These are phyloP conservation scores for Osmoderma eremita DNA, from an alignment of 2,888 invertebrate species.

Conservation along the genomic window DNA sequence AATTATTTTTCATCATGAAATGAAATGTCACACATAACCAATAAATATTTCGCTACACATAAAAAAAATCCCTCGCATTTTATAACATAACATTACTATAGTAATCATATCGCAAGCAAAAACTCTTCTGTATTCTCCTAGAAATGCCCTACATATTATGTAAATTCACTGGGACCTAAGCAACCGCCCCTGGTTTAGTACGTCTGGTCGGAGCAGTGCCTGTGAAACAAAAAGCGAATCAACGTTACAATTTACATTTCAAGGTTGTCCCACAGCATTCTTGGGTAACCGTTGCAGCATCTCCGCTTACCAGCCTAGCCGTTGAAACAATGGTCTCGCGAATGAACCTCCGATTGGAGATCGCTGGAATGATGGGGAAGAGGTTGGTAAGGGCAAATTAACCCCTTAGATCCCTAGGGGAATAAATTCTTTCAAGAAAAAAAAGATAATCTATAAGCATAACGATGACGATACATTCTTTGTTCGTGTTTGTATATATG, in stretches of 20 bases:
- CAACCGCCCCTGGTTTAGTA: slow-evolving; percentile 42
- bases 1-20: too few relatives aligned
- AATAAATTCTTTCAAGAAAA: too few relatives aligned
- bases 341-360: not conserved
- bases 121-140: not conserved
- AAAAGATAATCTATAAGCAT: too few relatives aligned
- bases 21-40: too few relatives aligned
- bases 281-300: slow-evolving; percentile 53
- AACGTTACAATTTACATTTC: slow-evolving; percentile 41
- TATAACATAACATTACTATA: not conserved
- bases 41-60: too few relatives aligned
- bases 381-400: slow-evolving; percentile 5
- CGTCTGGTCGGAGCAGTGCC: slow-evolving; percentile 41
- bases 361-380: too few relatives aligned
- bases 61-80: too few relatives aligned
- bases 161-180: slow-evolving; percentile 45
- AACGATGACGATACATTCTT: too few relatives aligned
- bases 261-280: slow-evolving; percentile 53
- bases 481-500: too few relatives aligned
- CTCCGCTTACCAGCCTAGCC: slow-evolving; percentile 32
- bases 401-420: not conserved
- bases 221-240: slow-evolving; percentile 46
- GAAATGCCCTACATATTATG: slow-evolving; percentile 48
- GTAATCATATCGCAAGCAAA: slow-evolving; percentile 6
- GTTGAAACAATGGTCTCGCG: slow-evolving; percentile 35